Evolutionary conservation across 1,140 invertebrate genomes (phyloP).

Genomic region (Macrocentrus cingulum): DNA sequence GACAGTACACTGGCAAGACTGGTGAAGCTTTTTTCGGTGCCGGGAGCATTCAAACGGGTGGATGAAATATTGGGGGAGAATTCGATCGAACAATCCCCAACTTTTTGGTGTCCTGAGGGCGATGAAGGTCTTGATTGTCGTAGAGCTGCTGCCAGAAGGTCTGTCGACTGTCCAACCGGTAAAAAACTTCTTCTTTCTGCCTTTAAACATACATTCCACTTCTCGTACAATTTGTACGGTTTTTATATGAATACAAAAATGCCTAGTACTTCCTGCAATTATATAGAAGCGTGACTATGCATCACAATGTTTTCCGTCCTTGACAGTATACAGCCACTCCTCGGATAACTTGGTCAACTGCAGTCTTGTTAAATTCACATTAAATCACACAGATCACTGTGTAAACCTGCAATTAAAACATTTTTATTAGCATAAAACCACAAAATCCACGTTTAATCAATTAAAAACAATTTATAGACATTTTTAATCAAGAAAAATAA

Average conservation of each 20-base stretch:
- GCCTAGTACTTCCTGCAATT: conserved; percentile 24
- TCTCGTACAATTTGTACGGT: not conserved
- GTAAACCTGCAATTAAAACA: not conserved
- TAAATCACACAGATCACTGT: not conserved
- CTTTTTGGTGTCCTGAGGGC: conserved; percentile 52
- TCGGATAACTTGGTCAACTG: conserved; percentile 20
- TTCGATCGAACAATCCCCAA: conserved; percentile 42
- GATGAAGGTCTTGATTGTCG: conserved; percentile 56
- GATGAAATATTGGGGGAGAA: conserved; percentile 53
- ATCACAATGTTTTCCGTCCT: conserved; percentile 30
- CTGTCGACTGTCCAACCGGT: conserved; percentile 57
- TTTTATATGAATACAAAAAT: conserved; percentile 13
- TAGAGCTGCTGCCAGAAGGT: conserved; percentile 54
- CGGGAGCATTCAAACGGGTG: conserved; percentile 56
- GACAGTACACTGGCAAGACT: conserved; percentile 52
- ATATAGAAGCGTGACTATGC: conserved; percentile 30
- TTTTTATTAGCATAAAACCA: not conserved
- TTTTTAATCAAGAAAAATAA: too few species aligned
- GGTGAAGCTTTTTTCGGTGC: conserved; percentile 54
- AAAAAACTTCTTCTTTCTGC: conserved; percentile 15
- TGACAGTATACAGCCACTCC: conserved; percentile 28
- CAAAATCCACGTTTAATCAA: too few species aligned
- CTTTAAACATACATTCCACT: not conserved
- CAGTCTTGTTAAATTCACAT: conserved; percentile 7
- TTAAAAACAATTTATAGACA: too few species aligned